Evolutionary conservation across 1,140 invertebrate species (phyloP).

Genomic region (Sinonovacula constricta): DNA sequence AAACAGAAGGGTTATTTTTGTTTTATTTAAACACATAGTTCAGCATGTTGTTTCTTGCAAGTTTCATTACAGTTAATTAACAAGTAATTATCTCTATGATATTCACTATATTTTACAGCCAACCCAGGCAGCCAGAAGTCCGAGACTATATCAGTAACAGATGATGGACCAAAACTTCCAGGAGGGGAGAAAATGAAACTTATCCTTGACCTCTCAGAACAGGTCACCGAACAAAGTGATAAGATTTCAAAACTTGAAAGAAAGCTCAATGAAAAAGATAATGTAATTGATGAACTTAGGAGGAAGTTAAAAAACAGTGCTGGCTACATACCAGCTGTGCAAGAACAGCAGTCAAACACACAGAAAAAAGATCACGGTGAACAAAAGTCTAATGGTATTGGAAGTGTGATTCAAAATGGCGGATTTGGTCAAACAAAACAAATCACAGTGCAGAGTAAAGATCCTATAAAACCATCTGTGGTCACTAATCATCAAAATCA

Average conservation of each 20-base stretch:
- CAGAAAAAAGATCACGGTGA: neutral
- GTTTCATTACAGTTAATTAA: no score
- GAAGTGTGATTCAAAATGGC: neutral
- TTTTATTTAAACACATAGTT: no score
- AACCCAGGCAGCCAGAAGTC: no score
- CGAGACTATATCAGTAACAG: no score
- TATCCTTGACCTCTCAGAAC: slow-evolving; percentile 39
- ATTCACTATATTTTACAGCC: no score
- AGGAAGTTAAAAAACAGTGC: slow-evolving; percentile 37
- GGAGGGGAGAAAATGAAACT: slow-evolving; percentile 47
- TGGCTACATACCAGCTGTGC: slow-evolving; percentile 18
- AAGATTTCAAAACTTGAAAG: slow-evolving; percentile 32
- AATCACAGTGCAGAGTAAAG: neutral
- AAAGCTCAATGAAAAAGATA: slow-evolving; percentile 25
- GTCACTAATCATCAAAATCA: neutral
- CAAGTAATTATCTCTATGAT: no score
- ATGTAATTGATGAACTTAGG: slow-evolving; percentile 20
- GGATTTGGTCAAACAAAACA: neutral
- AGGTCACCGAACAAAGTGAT: slow-evolving; percentile 41
- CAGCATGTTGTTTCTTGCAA: no score
- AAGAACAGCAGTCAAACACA: slow-evolving; percentile 1
- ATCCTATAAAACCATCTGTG: neutral
- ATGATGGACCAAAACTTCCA: neutral
- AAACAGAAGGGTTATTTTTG: no score
- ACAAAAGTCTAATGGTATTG: neutral